phyloP scores from a whole-genome alignment of 1,140 invertebrate species.

The Scaptomyza montana region DNA sequence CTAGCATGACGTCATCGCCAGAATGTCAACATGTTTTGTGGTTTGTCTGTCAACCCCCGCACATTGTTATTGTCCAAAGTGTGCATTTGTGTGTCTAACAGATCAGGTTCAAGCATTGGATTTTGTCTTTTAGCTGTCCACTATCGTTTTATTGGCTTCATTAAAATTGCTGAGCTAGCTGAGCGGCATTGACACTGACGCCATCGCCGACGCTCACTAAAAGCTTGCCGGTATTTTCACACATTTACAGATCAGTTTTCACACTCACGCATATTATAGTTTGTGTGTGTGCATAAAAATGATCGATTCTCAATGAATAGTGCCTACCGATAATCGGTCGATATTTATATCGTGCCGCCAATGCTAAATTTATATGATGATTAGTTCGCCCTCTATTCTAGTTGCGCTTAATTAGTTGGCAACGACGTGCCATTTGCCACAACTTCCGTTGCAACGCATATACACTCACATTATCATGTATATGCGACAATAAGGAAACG shows the following conservation, averaged over 20 bases:
- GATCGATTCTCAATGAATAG: constrained; percentile 15
- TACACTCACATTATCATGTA: constrained; percentile 31
- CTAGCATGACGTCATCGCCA: constrained; percentile 64
- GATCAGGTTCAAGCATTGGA: constrained; percentile 56
- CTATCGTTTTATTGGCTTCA: constrained; percentile 68
- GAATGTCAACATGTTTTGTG: constrained; percentile 56
- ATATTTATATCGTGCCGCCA: constrained; percentile 19
- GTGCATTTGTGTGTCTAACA: constrained; percentile 40
- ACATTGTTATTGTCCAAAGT: constrained; percentile 37
- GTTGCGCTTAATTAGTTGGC: constrained; percentile 66
- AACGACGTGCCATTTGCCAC: constrained; percentile 35
- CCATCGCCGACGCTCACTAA: constrained; percentile 52
- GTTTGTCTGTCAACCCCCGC: constrained; percentile 64
- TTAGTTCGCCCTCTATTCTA: constrained; percentile 19
- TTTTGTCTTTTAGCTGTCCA: constrained; percentile 65
- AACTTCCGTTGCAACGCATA: constrained; percentile 63
- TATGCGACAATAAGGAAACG: constrained; percentile 31
- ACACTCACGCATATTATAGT: constrained; percentile 9
- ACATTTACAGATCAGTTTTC: constrained; percentile 31
- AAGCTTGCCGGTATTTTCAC: constrained; percentile 52
- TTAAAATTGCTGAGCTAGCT: constrained; percentile 50
- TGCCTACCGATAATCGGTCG: constrained; percentile 25
- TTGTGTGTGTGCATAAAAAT: neutral
- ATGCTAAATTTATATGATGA: constrained; percentile 8
- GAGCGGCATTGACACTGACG: constrained; percentile 14